Evolutionary conservation across 2,797 vertebrate genomes (phyloP), one percentile per base, ranked within the genome.

Genomic region (Pseudomugil gertrudae): DNA sequence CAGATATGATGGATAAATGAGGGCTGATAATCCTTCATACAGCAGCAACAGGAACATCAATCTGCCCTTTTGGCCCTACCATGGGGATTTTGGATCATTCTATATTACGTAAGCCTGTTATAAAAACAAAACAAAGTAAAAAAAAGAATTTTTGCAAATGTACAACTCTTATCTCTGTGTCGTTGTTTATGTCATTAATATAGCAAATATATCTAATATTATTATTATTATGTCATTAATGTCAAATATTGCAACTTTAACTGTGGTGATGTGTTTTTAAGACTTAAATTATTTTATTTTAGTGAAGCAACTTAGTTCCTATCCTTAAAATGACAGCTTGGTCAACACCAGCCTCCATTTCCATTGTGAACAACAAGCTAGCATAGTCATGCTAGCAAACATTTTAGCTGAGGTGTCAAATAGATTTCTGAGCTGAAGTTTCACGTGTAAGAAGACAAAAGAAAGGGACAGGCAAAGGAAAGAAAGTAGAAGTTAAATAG

Each of bases 11-110:
- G 69, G 77, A 80, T 78, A 84, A 69, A 68, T 63, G 54, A 71
- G 45, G 66, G 38, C 76, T 81, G 50, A 56, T 84, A 81, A 83
- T 85, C 78, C 72, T 29, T 76, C 62, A 70, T 65, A 63, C 58
- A 29, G 57, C 43, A 32, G 48, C 45, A 21, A 61, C 30, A 35
- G 64, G 64, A 57, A 72, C 69, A 74, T 58, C 45, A 48, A 36
- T 24, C 23, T n/a, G 19, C 19, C 74, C 63, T 67, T 67, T 55
- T 65, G 54, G 63, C 70, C 66, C 4, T 11, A 36, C 58, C n/a
- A 30, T 10, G 52, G 57, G 65, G 72, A 70, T 74, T 81, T 78
- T 50, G 76, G 72, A 68, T 73, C 84, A 68, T 48, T 66, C 8
- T 36, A 52, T 63, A 53, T 78, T 79, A 78, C 79, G 61, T 72